These are phyloP conservation scores for Bombus haemorrhoidalis DNA, from an alignment of 1,140 invertebrate species.

Conservation along the genomic window DNA sequence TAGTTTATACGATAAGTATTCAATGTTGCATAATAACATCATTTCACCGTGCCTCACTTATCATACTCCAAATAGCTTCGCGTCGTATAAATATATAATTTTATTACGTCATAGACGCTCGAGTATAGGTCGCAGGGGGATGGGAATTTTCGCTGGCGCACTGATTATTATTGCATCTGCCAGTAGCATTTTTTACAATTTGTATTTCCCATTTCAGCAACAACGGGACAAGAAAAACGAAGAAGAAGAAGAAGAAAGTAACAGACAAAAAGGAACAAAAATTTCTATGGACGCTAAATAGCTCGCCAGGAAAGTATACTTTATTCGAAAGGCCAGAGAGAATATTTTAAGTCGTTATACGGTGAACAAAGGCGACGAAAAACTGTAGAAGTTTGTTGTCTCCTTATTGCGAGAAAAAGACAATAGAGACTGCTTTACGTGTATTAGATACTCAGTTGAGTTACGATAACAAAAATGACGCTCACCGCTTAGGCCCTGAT, in stretches of 20 bases:
- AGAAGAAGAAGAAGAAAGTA: not conserved
- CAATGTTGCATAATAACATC: slow-evolving; percentile 43
- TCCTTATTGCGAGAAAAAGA: slow-evolving; percentile 43
- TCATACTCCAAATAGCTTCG: slow-evolving; percentile 48
- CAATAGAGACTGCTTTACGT: slow-evolving; percentile 34
- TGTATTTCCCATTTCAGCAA: slow-evolving; percentile 32
- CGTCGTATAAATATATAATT: slow-evolving; percentile 54
- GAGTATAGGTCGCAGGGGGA: slow-evolving; percentile 29
- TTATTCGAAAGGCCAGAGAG: slow-evolving; percentile 40
- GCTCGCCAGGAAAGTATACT: slow-evolving; percentile 16
- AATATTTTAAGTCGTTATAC: slow-evolving; percentile 35
- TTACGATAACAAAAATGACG: slow-evolving; percentile 56
- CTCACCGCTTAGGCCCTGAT: slow-evolving; percentile 31
- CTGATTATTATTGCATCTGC: slow-evolving; percentile 45
- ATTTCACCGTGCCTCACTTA: slow-evolving; percentile 46
- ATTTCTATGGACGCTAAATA: slow-evolving; percentile 42
- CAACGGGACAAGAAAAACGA: not conserved
- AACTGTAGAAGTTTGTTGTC: slow-evolving; percentile 38
- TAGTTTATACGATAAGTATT: slow-evolving; percentile 23
- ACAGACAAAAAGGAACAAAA: not conserved
- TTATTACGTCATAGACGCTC: slow-evolving; percentile 51
- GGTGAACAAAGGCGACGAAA: slow-evolving; percentile 29
- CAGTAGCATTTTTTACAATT: slow-evolving; percentile 31
- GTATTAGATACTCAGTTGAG: slow-evolving; percentile 41
- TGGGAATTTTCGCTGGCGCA: slow-evolving; percentile 41